These are phyloP conservation scores for Apodemia arnacis DNA, from an alignment of 2,888 invertebrate species.

Conservation along the genomic window DNA sequence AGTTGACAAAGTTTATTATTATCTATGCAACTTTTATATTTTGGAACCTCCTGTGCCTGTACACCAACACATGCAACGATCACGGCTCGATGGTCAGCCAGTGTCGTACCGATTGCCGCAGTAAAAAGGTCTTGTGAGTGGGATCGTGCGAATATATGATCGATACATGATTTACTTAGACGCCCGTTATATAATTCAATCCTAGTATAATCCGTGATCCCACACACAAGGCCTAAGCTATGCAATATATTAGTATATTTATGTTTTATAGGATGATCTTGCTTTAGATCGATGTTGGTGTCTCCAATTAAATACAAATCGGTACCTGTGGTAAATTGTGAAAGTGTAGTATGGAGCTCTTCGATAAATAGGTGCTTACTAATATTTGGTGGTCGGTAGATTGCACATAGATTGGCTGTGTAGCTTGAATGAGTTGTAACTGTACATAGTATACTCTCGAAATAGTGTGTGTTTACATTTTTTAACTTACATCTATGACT, in stretches of 20 bases:
- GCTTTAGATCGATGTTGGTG: slow-evolving; percentile 15
- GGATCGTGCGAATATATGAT: slow-evolving; percentile 48
- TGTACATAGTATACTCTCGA: background rate
- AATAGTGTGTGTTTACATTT: background rate
- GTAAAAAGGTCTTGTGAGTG: slow-evolving; percentile 38
- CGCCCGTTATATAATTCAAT: slow-evolving; percentile 31
- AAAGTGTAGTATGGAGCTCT: slow-evolving; percentile 8
- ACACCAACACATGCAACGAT: background rate
- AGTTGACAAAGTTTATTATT: background rate
- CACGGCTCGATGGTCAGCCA: slow-evolving; percentile 44
- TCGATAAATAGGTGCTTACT: slow-evolving; percentile 2
- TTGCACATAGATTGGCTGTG: slow-evolving; percentile 17
- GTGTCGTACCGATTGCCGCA: slow-evolving; percentile 51
- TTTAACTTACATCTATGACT: background rate
- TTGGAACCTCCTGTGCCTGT: background rate
- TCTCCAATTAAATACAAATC: slow-evolving; percentile 16
- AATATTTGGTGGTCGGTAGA: slow-evolving; percentile 6
- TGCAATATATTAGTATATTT: slow-evolving; percentile 21
- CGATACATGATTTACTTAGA: slow-evolving; percentile 50
- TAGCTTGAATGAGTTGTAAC: slow-evolving; percentile 7
- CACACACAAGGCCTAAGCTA: slow-evolving; percentile 10
- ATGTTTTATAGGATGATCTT: slow-evolving; percentile 26
- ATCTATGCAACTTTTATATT: background rate
- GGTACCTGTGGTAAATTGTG: background rate
- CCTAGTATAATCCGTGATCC: slow-evolving; percentile 25